These are phyloP conservation scores for Ericerus pela DNA, from an alignment of 1,140 invertebrate species.

Conservation along the genomic window DNA sequence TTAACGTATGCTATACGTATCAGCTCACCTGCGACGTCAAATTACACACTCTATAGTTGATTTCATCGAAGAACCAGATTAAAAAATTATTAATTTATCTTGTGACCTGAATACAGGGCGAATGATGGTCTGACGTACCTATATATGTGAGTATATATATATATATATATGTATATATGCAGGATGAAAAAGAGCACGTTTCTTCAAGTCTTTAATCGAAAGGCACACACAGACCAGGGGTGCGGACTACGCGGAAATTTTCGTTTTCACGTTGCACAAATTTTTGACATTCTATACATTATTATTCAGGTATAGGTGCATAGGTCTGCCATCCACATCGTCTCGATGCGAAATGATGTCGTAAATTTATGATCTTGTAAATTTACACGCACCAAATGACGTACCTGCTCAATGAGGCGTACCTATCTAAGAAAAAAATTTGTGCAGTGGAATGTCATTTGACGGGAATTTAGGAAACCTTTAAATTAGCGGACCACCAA, in stretches of 20 bases:
- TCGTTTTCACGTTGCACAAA: background rate
- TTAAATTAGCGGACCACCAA: no score
- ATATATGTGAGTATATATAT: no score
- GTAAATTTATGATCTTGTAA: background rate
- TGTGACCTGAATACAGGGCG: slow-evolving; percentile 10
- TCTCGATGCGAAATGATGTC: background rate
- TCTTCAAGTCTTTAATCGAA: no score
- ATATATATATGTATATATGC: background rate
- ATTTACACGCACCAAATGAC: background rate
- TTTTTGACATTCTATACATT: background rate
- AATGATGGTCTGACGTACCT: no score
- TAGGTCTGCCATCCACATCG: background rate
- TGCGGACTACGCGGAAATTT: no score
- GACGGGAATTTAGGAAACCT: background rate
- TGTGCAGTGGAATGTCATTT: background rate
- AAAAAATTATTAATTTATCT: slow-evolving; percentile 13
- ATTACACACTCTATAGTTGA: slow-evolving; percentile 9
- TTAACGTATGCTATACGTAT: background rate
- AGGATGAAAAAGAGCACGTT: slow-evolving; percentile 1
- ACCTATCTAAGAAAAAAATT: background rate
- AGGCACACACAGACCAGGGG: no score
- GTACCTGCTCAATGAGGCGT: background rate
- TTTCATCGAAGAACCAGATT: slow-evolving; percentile 11
- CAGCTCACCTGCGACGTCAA: slow-evolving; percentile 8
- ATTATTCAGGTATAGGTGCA: background rate